Percentiles rank a stretch among this genome's conserved stretches.
phyloP scores from a whole-genome alignment of 2,888 invertebrate species.

The Heteromyza rotundicornis region DNA sequence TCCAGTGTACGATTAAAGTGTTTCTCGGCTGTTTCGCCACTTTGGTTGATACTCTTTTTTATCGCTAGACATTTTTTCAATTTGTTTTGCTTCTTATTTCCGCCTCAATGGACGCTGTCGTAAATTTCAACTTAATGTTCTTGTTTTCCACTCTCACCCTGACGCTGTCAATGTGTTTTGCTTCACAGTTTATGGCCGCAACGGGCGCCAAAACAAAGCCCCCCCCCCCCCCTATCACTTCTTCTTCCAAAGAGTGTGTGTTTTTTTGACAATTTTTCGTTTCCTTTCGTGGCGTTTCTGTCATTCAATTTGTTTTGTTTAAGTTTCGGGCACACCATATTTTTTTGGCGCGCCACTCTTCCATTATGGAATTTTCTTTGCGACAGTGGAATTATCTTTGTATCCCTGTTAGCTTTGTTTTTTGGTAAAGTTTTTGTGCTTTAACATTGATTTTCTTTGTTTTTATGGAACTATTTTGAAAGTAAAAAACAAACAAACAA shows the following conservation, averaged over 20 bases:
- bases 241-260: too few species aligned
- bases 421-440: too few species aligned
- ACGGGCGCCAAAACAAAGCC: too few species aligned
- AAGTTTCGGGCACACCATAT: neutral
- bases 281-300: too few species aligned
- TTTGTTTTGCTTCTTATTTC: slow-evolving; percentile 2
- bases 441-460: slow-evolving; percentile 12
- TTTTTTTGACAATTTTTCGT: slow-evolving; percentile 1
- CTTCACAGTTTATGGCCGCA: too few species aligned
- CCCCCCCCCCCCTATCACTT: too few species aligned
- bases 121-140: neutral
- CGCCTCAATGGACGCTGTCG: neutral
- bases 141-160: neutral
- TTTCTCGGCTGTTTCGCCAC: neutral
- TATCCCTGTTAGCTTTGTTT: too few species aligned
- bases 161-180: neutral
- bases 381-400: too few species aligned
- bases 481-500: neutral
- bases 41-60: neutral
- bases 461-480: too few species aligned
- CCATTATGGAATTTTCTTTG: too few species aligned
- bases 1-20: too few species aligned
- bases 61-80: neutral
- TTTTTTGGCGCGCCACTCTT: too few species aligned
- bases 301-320: neutral